Evolutionary conservation across 2,113 vertebrate species (phyloP).

Genomic region (Oryzias curvinotus): DNA sequence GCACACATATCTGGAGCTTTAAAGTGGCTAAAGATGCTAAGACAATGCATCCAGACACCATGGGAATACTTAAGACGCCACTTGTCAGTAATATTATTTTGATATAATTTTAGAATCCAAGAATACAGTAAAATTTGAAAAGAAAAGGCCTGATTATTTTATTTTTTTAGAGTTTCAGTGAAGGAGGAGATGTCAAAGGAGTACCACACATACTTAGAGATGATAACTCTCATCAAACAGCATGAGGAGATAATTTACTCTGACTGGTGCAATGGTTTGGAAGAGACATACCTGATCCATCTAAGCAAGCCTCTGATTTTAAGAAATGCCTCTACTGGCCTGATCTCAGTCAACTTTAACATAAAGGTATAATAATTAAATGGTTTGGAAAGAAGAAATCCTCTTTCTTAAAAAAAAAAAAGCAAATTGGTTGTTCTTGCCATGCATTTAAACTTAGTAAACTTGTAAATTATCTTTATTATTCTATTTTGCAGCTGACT

Average conservation of each 20-base stretch:
- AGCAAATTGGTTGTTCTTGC: too few species aligned
- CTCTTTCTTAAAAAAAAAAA: too few species aligned
- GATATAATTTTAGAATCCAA: too few species aligned
- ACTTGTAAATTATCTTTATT: too few species aligned
- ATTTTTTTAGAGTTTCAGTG: slow-evolving; percentile 59
- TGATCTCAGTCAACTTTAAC: slow-evolving; percentile 84
- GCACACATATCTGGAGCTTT: slow-evolving; percentile 76
- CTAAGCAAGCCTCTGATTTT: slow-evolving; percentile 79
- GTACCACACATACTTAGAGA: slow-evolving; percentile 74
- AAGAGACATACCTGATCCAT: slow-evolving; percentile 78
- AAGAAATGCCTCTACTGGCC: slow-evolving; percentile 59
- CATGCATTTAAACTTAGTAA: too few species aligned
- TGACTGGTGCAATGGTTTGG: slow-evolving; percentile 76
- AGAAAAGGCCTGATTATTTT: neutral
- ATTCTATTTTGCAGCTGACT: slow-evolving; percentile 66
- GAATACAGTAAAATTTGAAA: neutral
- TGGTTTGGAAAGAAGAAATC: neutral
- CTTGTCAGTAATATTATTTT: slow-evolving; percentile 63
- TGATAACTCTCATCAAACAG: slow-evolving; percentile 74
- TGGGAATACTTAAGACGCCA: slow-evolving; percentile 76
- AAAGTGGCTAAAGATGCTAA: slow-evolving; percentile 79
- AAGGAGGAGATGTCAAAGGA: slow-evolving; percentile 63
- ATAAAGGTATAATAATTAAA: slow-evolving; percentile 65
- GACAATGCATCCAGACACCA: slow-evolving; percentile 71
- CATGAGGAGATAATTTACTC: slow-evolving; percentile 75